Percentiles rank a stretch among this genome's conserved stretches.
phyloP scores from a whole-genome alignment of 1,140 invertebrate species.

The Plectrocnemia conspersa region DNA sequence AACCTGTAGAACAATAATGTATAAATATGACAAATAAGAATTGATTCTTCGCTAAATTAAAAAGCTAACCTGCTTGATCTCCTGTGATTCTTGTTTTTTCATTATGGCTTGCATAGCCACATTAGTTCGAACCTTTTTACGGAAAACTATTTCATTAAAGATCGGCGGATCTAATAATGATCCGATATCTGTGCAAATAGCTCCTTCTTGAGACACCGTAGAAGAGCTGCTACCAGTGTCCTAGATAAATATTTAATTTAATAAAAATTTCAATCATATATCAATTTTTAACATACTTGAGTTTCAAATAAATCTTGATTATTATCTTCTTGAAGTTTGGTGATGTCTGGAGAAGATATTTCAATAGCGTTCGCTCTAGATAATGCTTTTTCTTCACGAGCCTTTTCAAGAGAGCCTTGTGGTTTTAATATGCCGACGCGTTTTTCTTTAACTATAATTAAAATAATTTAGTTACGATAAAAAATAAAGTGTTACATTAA shows the following conservation, averaged over 20 bases:
- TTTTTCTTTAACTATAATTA: constrained; percentile 49
- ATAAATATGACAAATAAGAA: constrained; percentile 1
- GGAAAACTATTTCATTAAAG: constrained; percentile 23
- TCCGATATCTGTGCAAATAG: constrained; percentile 27
- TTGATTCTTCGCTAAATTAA: not conserved
- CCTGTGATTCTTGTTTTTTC: constrained; percentile 57
- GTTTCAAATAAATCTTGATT: constrained; percentile 14
- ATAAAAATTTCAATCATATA: not conserved
- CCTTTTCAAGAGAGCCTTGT: constrained; percentile 61
- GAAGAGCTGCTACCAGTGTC: constrained; percentile 32
- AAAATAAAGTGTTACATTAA: not conserved
- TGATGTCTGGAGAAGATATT: constrained; percentile 39
- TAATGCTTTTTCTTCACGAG: constrained; percentile 52
- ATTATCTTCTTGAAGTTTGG: constrained; percentile 3
- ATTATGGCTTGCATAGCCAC: constrained; percentile 74
- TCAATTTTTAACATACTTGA: constrained; percentile 16
- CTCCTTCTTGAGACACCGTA: constrained; percentile 34
- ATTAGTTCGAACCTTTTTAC: constrained; percentile 53
- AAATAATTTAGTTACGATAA: not conserved
- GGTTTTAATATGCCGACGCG: constrained; percentile 65
- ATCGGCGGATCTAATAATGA: constrained; percentile 27
- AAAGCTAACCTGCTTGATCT: constrained; percentile 54
- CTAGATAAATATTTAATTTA: constrained; percentile 9
- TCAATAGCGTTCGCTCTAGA: constrained; percentile 36
- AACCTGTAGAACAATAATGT: constrained; percentile 42